A percentile compares a stretch with the other conserved stretches of the same genome.
phyloP scores from a whole-genome alignment of 2,113 vertebrate species.

The Lathamus discolor region DNA sequence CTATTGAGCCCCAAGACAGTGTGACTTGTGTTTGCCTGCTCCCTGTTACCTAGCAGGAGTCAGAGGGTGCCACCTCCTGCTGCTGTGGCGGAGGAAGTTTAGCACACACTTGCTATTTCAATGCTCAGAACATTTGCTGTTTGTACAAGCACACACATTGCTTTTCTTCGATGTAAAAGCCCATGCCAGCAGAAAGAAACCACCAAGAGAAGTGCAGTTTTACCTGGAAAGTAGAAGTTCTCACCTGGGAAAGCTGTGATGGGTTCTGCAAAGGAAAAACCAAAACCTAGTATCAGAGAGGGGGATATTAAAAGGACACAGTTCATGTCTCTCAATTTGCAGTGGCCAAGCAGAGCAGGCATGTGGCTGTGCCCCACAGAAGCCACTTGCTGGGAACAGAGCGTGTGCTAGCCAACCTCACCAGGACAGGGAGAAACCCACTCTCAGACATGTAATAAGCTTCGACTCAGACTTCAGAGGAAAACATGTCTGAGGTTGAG shows the following conservation, averaged over 20 bases:
- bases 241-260: conserved; percentile 90
- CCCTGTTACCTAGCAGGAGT: not conserved
- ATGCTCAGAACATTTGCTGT: conserved; percentile 4
- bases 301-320: not conserved
- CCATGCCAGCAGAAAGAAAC: conserved; percentile 49
- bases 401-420: not conserved
- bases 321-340: not conserved
- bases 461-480: not conserved
- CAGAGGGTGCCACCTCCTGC: conserved; percentile 51
- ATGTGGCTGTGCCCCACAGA: not conserved
- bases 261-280: conserved; percentile 82
- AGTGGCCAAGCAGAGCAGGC: fast-evolving
- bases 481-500: not conserved
- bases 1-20: conserved; percentile 29
- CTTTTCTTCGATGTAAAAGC: not conserved
- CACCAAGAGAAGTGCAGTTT: conserved; percentile 19
- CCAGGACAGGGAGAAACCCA: fast-evolving
- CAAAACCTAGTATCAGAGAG: not conserved
- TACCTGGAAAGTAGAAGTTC: conserved; percentile 84
- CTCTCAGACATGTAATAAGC: not conserved
- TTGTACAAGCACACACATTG: conserved; percentile 1
- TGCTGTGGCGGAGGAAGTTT: not conserved
- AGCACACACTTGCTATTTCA: conserved; percentile 16
- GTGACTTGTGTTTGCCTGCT: not conserved
- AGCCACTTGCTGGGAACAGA: not conserved